Conservation (phyloP, 2,797 vertebrate species). For the Myotis daubentonii region DNA sequence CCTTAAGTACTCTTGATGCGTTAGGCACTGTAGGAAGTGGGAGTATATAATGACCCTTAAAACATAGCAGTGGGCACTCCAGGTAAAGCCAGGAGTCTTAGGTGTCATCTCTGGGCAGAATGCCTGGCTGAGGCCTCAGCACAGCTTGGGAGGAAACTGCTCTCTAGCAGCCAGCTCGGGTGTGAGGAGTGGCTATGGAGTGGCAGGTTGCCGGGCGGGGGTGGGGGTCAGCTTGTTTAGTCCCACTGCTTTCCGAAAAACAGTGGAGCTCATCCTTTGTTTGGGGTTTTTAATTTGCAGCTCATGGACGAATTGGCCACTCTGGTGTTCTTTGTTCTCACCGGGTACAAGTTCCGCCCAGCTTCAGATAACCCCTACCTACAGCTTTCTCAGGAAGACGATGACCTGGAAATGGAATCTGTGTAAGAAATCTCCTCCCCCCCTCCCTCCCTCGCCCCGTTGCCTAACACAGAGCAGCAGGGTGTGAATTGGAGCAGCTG, state of each 20-base stretch:
- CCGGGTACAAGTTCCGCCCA: constrained; percentile 92
- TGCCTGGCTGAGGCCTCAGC: background rate
- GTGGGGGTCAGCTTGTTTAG: background rate
- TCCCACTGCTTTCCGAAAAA: background rate
- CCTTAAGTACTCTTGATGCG: background rate
- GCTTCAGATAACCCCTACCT: constrained; percentile 93
- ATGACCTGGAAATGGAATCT: constrained; percentile 91
- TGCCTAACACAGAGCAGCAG: background rate
- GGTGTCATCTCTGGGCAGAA: background rate
- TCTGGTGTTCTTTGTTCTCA: constrained; percentile 91
- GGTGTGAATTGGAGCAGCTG: background rate
- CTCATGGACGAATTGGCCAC: constrained; percentile 92
- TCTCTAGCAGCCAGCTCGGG: fast-evolving
- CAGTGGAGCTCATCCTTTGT: background rate
- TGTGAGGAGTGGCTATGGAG: background rate
- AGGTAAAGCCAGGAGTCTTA: background rate
- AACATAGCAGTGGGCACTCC: background rate
- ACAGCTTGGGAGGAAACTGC: background rate
- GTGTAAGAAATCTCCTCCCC: constrained; percentile 85
- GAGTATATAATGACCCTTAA: constrained; percentile 34
- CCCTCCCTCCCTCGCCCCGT: background rate
- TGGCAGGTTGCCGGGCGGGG: fast-evolving
- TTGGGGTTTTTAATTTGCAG: constrained; percentile 77
- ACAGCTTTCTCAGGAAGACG: constrained; percentile 91
- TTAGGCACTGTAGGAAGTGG: background rate